Conservation (phyloP, 2,113 vertebrate genomes). For the Hassar affinis region DNA sequence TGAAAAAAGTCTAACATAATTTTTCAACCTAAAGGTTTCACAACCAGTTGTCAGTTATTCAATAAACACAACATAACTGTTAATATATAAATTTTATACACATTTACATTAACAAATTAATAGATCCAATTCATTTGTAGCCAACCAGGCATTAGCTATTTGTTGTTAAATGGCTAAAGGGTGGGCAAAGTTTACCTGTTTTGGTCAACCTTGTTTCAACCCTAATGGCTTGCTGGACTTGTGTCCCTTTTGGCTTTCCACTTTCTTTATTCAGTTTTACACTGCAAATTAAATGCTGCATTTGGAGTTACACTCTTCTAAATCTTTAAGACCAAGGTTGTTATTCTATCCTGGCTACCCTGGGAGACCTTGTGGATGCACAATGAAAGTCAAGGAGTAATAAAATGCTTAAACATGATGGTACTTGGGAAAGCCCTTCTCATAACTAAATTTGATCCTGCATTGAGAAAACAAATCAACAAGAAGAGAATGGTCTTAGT, state of each 20-base stretch:
- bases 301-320: not conserved
- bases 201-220: not conserved
- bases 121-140: not conserved
- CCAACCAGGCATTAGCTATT: not conserved
- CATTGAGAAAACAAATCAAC: not conserved
- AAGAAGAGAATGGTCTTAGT: not conserved
- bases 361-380: not conserved
- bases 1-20: too few relatives aligned
- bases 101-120: not conserved
- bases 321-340: not conserved
- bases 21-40: too few relatives aligned
- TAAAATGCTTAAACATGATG: not conserved
- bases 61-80: not conserved
- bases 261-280: not conserved
- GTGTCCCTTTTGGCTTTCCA: not conserved
- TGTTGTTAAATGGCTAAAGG: not conserved
- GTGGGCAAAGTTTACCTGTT: not conserved
- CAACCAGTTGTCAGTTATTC: not conserved
- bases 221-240: not conserved
- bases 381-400: not conserved
- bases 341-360: not conserved
- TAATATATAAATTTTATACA: not conserved
- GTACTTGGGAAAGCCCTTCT: not conserved
- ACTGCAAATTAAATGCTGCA: not conserved
- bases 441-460: not conserved